Conservation (phyloP, 2,113 vertebrate species). For the Hassar affinis region DNA sequence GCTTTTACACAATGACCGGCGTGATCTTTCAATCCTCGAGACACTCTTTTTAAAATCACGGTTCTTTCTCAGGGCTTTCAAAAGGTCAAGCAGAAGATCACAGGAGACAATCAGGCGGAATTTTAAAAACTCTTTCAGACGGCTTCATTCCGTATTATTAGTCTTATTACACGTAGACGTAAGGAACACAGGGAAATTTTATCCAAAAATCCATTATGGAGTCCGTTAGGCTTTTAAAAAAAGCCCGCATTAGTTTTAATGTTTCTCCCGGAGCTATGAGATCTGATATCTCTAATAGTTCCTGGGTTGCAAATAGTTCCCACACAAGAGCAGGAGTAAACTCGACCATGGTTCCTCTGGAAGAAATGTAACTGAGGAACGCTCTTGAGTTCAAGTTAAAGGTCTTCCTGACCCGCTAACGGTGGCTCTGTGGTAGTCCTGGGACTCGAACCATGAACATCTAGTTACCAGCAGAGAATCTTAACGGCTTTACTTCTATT, state of each 20-base stretch:
- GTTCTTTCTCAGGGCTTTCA: background rate
- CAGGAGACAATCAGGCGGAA: background rate
- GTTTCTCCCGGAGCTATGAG: background rate
- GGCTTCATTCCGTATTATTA: background rate
- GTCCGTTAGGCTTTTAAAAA: too few species aligned
- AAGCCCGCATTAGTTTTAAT: too few species aligned
- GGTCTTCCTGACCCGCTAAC: background rate
- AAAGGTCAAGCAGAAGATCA: slow-evolving; percentile 34
- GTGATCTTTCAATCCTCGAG: slow-evolving; percentile 39
- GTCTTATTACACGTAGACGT: too few species aligned
- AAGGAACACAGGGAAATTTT: too few species aligned
- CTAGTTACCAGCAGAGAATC: background rate
- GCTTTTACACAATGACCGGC: slow-evolving; percentile 27
- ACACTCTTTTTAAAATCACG: slow-evolving; percentile 30
- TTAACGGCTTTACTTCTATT: background rate
- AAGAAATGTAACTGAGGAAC: background rate
- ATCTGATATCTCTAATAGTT: background rate
- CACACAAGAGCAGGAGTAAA: background rate
- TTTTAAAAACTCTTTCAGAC: slow-evolving; percentile 54
- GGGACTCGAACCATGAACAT: background rate
- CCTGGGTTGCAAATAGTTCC: background rate
- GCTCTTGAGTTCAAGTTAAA: background rate
- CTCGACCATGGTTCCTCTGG: background rate
- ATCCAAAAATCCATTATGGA: too few species aligned
- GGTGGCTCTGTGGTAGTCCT: background rate